phyloP scores from a whole-genome alignment of 1,140 invertebrate species.

The Drosophila varians region DNA sequence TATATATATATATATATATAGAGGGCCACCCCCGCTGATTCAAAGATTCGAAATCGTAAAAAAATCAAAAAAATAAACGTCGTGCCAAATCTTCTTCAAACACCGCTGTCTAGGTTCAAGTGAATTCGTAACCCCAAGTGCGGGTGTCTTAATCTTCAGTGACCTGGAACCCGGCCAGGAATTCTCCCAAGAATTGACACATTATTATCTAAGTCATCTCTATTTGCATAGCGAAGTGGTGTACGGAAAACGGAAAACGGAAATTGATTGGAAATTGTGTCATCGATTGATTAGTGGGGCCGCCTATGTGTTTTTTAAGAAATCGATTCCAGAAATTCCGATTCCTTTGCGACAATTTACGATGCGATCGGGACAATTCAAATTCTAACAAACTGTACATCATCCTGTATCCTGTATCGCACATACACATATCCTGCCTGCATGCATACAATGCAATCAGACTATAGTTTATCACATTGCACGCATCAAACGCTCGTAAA shows the following conservation, averaged over 20 bases:
- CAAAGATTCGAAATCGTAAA: not conserved
- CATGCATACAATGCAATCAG: conserved; percentile 44
- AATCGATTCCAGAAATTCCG: not conserved
- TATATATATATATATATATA: not conserved
- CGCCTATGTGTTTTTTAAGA: no score
- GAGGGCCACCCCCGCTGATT: not conserved
- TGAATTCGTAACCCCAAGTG: conserved; percentile 50
- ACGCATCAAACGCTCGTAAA: conserved; percentile 73
- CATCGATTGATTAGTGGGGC: conserved; percentile 18
- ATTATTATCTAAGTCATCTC: conserved; percentile 23
- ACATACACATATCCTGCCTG: no score
- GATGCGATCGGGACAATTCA: conserved; percentile 77
- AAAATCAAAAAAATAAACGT: conserved; percentile 48
- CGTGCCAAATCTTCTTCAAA: conserved; percentile 73
- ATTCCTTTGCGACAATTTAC: conserved; percentile 64
- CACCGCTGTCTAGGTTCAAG: conserved; percentile 62
- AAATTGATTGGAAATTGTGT: conserved; percentile 51
- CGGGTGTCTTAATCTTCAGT: conserved; percentile 57
- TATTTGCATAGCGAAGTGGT: conserved; percentile 73
- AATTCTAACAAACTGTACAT: conserved; percentile 83
- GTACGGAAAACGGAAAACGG: conserved; percentile 50
- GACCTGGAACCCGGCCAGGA: no score
- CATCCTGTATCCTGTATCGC: conserved; percentile 43
- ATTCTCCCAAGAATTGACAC: conserved; percentile 15
- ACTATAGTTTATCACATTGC: conserved; percentile 60